A percentile compares a stretch with the other conserved stretches of the same genome.
Conservation (phyloP, 2,113 vertebrate genomes). For the Mesitornis unicolor region DNA sequence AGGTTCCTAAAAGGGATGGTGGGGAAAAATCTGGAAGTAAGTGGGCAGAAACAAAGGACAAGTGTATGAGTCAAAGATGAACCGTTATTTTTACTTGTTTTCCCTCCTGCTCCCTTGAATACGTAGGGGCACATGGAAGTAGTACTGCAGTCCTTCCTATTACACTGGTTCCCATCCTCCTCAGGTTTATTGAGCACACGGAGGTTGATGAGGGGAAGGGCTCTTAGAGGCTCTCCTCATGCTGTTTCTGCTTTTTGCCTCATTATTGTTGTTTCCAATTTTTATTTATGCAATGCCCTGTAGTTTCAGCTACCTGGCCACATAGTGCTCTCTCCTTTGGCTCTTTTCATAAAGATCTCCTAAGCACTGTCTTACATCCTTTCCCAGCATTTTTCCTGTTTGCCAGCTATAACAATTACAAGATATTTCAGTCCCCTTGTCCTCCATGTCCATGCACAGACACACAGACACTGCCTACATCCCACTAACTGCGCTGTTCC, state of each 20-base stretch:
- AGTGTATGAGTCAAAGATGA: neutral
- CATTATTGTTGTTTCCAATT: neutral
- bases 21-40: neutral
- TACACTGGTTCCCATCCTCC: neutral
- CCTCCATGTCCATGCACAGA: neutral
- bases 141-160: neutral
- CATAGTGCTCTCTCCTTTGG: neutral
- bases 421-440: neutral
- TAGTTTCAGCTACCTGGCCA: neutral
- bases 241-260: neutral
- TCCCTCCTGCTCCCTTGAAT: neutral
- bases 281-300: neutral
- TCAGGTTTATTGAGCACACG: neutral
- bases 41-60: neutral
- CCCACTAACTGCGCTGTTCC: neutral
- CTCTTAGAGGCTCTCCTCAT: neutral
- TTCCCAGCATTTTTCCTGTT: neutral
- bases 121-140: neutral
- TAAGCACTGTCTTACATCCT: neutral
- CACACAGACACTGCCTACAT: too few species aligned
- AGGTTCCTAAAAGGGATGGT: neutral
- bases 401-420: neutral
- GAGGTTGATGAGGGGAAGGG: rapidly evolving
- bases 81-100: neutral
- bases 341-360: neutral